Evolutionary conservation across 2,797 vertebrate genomes (phyloP), one percentile per base, ranked within the genome.

Genomic region (Champsocephalus gunnari): DNA sequence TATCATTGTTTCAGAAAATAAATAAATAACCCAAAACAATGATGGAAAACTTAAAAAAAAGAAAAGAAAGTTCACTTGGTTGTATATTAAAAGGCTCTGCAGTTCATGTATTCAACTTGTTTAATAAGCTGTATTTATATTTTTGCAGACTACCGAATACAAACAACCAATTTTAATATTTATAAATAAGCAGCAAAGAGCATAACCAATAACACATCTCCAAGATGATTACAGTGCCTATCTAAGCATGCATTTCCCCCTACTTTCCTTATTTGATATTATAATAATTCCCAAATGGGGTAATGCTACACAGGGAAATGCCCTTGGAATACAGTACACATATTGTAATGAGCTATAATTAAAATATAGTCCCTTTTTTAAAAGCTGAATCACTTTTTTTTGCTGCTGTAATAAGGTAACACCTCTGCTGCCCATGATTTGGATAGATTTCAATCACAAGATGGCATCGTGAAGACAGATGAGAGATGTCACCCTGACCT

Each of bases 381-480:
- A 13, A 50, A 43, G 14, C 24, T 72, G 14, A 71, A 50, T 59
- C 44, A 45, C 13, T 55, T 17, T 24, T 58, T 56, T 34, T 17
- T 71, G 21, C n/a, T 41, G 21, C 38, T 70, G 16, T 56, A 71
- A 55, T 56, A 64, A 67, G 41, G 16, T 17, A 50, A 38, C 61
- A 59, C 50, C 43, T 60, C 10, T 17, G 21, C 50, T 43, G 32
- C 12, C 48, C 62, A 6, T 67, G 38, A 65, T 83, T 75, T 87
- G n/a, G 41, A 66, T 55, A 32, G 12, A 45, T 64, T 73, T 63
- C 71, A 62, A 62, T 64, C 78, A 84, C 84, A 75, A 81, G 74
- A 76, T 87, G 77, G 79, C 73, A 86, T 75, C 62, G 38, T 74
- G 61, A 78, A 82, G 63, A 79, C 70, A 59, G 51, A 61, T 69